These are phyloP conservation scores for Phanerotoma sp. DNA, from an alignment of 2,888 invertebrate species.

Conservation along the genomic window DNA sequence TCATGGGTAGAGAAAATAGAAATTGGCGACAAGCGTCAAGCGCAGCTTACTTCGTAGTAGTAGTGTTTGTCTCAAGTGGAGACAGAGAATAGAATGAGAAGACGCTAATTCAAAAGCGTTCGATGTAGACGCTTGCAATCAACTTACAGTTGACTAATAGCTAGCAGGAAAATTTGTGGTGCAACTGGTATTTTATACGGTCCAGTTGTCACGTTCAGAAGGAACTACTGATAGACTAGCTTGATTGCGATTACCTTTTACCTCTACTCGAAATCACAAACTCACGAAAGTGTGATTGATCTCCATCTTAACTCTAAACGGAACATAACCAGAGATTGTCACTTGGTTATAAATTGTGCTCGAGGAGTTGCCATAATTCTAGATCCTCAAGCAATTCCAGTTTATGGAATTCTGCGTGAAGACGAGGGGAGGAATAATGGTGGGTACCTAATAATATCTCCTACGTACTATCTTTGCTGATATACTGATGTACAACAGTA, in stretches of 20 bases:
- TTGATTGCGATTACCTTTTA: conserved; percentile 19
- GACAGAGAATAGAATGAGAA: background rate
- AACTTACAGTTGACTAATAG: conserved; percentile 21
- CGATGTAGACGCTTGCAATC: conserved; percentile 15
- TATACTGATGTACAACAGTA: conserved; percentile 16
- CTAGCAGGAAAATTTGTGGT: conserved; percentile 10
- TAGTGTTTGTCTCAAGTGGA: conserved; percentile 7
- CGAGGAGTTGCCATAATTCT: conserved; percentile 36
- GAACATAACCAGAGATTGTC: conserved; percentile 1
- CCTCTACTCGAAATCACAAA: background rate
- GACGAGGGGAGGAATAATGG: conserved; percentile 39
- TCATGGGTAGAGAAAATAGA: conserved; percentile 32
- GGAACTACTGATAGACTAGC: conserved; percentile 1
- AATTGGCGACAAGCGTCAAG: conserved; percentile 40
- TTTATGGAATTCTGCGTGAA: conserved; percentile 44
- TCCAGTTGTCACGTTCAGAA: conserved; percentile 16
- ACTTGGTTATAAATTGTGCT: conserved; percentile 15
- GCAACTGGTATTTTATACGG: conserved; percentile 15
- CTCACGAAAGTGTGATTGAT: background rate
- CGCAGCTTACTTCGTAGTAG: conserved; percentile 33
- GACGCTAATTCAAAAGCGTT: background rate
- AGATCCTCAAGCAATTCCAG: conserved; percentile 41
- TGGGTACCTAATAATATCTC: too few relatives aligned
- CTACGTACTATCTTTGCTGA: too few relatives aligned
- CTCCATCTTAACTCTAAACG: background rate